Percentiles rank a stretch among this genome's conserved stretches.
Conservation (phyloP, 1,140 invertebrate genomes). For the Homalodisca vitripennis region DNA sequence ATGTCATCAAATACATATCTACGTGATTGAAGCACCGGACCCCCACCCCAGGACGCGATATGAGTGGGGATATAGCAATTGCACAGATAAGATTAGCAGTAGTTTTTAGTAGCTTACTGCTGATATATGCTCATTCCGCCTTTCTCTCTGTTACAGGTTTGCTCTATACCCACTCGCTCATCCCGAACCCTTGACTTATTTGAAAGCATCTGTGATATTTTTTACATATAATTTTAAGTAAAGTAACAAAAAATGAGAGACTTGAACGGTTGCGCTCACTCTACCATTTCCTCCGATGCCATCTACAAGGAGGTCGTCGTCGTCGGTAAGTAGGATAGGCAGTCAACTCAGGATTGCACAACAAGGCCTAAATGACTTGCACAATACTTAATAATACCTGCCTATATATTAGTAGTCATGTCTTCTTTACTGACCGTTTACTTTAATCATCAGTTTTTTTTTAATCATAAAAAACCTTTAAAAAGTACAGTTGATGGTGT, state of each 20-base stretch:
- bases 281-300: conserved; percentile 31
- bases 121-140: too few relatives aligned
- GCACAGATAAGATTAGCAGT: too few relatives aligned
- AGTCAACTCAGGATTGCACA: background rate
- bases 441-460: conserved; percentile 4
- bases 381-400: background rate
- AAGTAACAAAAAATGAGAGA: conserved; percentile 19
- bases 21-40: too few relatives aligned
- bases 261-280: background rate
- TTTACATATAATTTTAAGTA: conserved; percentile 12
- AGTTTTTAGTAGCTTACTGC: too few relatives aligned
- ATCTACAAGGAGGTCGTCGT: conserved; percentile 64
- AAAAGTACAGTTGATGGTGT: background rate
- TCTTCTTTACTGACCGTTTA: background rate
- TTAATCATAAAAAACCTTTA: background rate
- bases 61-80: too few relatives aligned
- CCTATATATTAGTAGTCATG: background rate
- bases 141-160: too few relatives aligned
- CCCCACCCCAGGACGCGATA: too few relatives aligned
- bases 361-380: background rate
- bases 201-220: conserved; percentile 11
- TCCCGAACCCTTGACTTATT: too few relatives aligned
- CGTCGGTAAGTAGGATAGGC: conserved; percentile 52
- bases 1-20: too few relatives aligned
- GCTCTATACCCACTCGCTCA: too few relatives aligned